Evolutionary conservation across 2,113 vertebrate species (phyloP), one percentile per base, ranked within the genome.

Genomic region (Irena cyanogastra): DNA sequence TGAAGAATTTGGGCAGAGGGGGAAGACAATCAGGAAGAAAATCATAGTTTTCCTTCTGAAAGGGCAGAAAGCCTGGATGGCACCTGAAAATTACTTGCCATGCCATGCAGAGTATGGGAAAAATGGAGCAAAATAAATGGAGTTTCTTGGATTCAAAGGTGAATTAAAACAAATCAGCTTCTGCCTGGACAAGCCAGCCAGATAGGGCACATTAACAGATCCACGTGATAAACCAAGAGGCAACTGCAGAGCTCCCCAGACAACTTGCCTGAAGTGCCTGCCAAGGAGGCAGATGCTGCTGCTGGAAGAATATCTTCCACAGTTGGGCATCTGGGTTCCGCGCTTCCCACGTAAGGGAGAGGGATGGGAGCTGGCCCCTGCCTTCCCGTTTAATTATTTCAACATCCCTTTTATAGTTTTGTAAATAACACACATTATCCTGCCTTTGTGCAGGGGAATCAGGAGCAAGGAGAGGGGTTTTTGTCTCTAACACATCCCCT

Each of bases 201-300:
- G 97, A 97, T 52, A 98, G 97, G 96, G 95, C 97, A 97, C 50
- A 94, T 93, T 97, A 97, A 96, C 92, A 69, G 90, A 95, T 90
- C 83, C 98, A 98, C 93, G 95, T 98, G 98, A 98, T 97, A 94
- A 97, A 97, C 96, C 91, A 90, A 94, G 97, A 97, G 97, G 97
- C 97, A 97, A 98, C 97, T 95, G 95, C 97, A 97, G 94, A 91
- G 89, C 97, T 98, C 97, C 97, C 97, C 90, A 94, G 97, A 97
- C 98, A 97, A 97, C 96, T 93, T 63, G 93, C 94, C 96, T 87
- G 97, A 87, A 96, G 94, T 97, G 94, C 80, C 96, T 98, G 98
- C 98, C 98, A 98, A 98, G 95, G 96, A 98, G 97, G 97, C 98
- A 98, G 98, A 98, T 98, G 98, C 98, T 97, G 96, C 97, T 97